Evolutionary conservation across 2,888 invertebrate species (phyloP), one percentile per base, ranked within the genome.

Genomic region (Lasioglossum oenotherae): DNA sequence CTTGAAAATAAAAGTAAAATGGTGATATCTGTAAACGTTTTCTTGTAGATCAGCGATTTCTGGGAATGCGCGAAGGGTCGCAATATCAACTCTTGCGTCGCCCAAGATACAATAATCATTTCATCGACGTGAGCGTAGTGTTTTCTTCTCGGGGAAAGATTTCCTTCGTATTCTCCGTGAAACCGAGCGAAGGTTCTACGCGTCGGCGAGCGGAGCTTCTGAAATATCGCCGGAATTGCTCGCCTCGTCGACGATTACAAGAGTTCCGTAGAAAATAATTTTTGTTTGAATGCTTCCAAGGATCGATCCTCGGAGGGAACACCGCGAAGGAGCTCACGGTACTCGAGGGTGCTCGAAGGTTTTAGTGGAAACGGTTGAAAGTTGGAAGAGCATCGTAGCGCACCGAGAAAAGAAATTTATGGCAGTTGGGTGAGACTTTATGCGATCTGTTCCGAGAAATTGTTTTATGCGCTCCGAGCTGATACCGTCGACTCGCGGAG

Each of bases 341-440:
- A 82, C 90, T 90, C 82, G 86, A 86, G 89, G 90, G 91, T 89
- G 84, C 89, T 92, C 89, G 89, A 92, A 90, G 92, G 91, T 91
- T 92, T 92, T 92, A 92, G 89, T 90, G 89, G 91, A 92, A 92
- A 92, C 91, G 90, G 91, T 92, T 92, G 89, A 91, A 92, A 92
- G 92, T 92, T 92, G 88, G 89, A 87, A 90, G 79, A 92, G 90
- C 90, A 89, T 91, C 89, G 91, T 90, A 73, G 77, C 83, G 81
- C 74, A 71, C 71, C 81, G 74, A 46, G 31, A 80, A 88, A 88
- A 88, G 87, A 91, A 92, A 92, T 92, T 92, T 92, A 92, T 92
- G 89, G 88, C 88, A 91, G 92, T 92, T 92, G 87, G 87, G 90
- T 88, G 86, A 90, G 90, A 92, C 89, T 92, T 92, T 92, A 88